These are phyloP conservation scores for Trichonephila clavata DNA, from an alignment of 1,140 invertebrate genomes.

Conservation along the genomic window DNA sequence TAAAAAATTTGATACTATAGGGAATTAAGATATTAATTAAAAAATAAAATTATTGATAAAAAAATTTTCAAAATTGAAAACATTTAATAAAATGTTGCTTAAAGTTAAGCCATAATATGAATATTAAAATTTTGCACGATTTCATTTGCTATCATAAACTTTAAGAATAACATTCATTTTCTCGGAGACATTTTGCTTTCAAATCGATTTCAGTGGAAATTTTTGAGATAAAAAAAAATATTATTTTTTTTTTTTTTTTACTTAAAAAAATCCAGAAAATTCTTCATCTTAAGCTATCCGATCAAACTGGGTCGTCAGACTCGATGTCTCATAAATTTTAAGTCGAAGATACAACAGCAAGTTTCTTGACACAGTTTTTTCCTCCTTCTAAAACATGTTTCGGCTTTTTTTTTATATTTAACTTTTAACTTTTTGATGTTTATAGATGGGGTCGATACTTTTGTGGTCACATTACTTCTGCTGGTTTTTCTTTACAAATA, in stretches of 20 bases:
- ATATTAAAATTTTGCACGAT: neutral
- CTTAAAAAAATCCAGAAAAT: neutral
- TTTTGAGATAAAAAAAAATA: neutral
- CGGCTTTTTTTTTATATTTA: neutral
- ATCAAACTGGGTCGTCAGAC: constrained; percentile 33
- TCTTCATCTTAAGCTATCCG: neutral
- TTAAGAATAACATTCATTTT: neutral
- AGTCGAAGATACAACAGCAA: constrained; percentile 32
- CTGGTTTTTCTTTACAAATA: constrained; percentile 22
- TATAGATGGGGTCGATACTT: constrained; percentile 33
- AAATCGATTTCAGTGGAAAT: constrained; percentile 4
- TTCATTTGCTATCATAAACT: neutral
- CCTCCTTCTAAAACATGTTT: neutral
- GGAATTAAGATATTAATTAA: too few relatives aligned
- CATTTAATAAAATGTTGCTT: too few relatives aligned
- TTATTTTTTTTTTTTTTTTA: neutral
- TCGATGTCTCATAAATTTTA: constrained; percentile 31
- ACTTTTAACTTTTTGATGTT: constrained; percentile 35
- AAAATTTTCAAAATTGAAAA: too few relatives aligned
- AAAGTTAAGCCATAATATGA: too few relatives aligned
- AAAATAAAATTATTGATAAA: too few relatives aligned
- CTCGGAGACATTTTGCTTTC: constrained; percentile 5
- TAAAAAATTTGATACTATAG: too few relatives aligned
- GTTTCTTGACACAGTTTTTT: constrained; percentile 37
- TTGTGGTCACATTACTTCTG: constrained; percentile 34